Evolutionary conservation across 2,797 vertebrate species (phyloP), one percentile per base, ranked within the genome.

Genomic region (Chaunax sp.): DNA sequence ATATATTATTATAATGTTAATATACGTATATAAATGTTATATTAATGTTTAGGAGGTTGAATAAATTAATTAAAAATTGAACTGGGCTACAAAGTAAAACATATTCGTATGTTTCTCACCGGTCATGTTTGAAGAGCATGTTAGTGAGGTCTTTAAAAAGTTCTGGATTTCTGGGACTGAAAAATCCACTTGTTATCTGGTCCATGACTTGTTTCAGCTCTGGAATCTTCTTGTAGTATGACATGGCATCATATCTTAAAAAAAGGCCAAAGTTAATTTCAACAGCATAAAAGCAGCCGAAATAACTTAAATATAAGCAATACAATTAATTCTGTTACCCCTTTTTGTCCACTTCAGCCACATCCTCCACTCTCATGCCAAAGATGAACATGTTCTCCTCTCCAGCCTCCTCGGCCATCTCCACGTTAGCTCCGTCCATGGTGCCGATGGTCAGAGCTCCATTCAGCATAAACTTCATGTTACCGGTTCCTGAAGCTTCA

Each of bases 381-480:
- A 98, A 99, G 83, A 99, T 98, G 89, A 99, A 99, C 2, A 98
- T 88, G 86, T 98, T 99, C 63, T 97, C 95, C 75, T 96, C 94
- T 5, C 97, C 96, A 0, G 97, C 97, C 84, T 99, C 97, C 83
- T 99, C 97, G 0, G 96, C 97, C 97, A 99, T 99, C 83, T 99
- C 97, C 75, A 99, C 97, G 0, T 98, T 99, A 88, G 97, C 97
- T 1, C 97, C 97, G 5, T 99, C 97, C 97, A 99, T 97, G 69
- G 97, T 99, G 74, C 97, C 97, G 0, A 99, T 98, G 85, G 97
- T 99, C 80, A 98, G 93, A 0, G 97, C 96, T 0, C 97, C 97
- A 0, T 99, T 99, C 84, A 99, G 88, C 97, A 99, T 99, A 92
- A 99, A 99, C 78, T 99, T 99, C 97, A 99, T 99, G 87, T 98